phyloP scores from a whole-genome alignment of 2,888 invertebrate genomes.

The Nemotelus nigrinus region DNA sequence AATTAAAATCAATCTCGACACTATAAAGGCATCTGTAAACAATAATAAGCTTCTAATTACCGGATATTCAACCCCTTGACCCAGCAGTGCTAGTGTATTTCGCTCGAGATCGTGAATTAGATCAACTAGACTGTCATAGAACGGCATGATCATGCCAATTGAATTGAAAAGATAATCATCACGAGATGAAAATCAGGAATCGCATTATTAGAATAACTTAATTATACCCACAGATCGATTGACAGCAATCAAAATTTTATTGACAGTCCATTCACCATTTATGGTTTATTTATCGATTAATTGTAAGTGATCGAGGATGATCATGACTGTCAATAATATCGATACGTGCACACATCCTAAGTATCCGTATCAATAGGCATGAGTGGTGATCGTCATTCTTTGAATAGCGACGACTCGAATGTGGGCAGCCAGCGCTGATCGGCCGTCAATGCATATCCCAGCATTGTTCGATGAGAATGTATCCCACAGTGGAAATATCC shows the following conservation, averaged over 20 bases:
- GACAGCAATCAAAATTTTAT: slow-evolving; percentile 52
- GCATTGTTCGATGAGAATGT: slow-evolving; percentile 33
- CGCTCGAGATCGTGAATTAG: background rate
- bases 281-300: slow-evolving; percentile 51
- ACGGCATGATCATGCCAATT: slow-evolving; percentile 13
- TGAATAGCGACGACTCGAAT: slow-evolving; percentile 25
- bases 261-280: slow-evolving; percentile 50
- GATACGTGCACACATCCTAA: slow-evolving; percentile 26
- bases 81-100: background rate
- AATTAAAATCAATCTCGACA: too few species aligned
- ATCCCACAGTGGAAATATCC: slow-evolving; percentile 1
- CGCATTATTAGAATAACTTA: slow-evolving; percentile 49
- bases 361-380: slow-evolving; percentile 34
- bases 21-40: background rate
- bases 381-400: slow-evolving; percentile 30
- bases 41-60: slow-evolving; percentile 21
- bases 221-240: slow-evolving; percentile 49
- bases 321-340: slow-evolving; percentile 49
- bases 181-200: background rate
- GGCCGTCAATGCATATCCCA: slow-evolving; percentile 32
- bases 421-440: slow-evolving; percentile 23
- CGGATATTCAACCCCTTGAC: slow-evolving; percentile 13
- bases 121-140: background rate
- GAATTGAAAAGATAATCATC: background rate
- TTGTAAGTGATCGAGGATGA: slow-evolving; percentile 49